Evolutionary conservation across 2,888 invertebrate genomes (phyloP).

Genomic region (Eupelmus urozonus): DNA sequence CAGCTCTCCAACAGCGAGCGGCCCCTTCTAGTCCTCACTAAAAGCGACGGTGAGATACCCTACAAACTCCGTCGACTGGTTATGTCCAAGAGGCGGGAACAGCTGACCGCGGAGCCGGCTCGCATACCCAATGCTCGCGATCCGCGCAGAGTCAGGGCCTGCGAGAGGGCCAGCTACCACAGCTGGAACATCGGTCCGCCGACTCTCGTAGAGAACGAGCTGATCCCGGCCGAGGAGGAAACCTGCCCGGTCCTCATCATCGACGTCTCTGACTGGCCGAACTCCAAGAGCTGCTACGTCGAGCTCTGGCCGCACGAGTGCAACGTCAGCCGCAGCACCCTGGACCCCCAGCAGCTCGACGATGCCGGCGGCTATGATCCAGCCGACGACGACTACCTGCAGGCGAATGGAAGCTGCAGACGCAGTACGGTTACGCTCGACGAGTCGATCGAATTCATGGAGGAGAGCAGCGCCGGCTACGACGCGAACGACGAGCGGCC

Average conservation of each 20-base stretch:
- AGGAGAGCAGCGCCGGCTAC: neutral
- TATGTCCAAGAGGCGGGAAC: neutral
- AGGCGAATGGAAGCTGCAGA: too few relatives aligned
- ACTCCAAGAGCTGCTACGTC: neutral
- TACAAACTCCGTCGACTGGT: slow-evolving; percentile 8
- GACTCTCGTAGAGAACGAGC: slow-evolving; percentile 18
- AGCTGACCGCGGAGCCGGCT: neutral
- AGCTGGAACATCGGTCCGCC: neutral
- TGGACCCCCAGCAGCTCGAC: neutral
- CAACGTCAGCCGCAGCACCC: slow-evolving; percentile 2
- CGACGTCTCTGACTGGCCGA: slow-evolving; percentile 39
- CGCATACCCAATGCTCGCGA: slow-evolving; percentile 35
- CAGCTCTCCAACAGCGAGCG: neutral
- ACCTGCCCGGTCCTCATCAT: slow-evolving; percentile 37
- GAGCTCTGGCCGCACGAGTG: slow-evolving; percentile 47
- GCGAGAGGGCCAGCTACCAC: neutral
- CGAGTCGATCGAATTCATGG: neutral
- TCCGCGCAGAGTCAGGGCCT: neutral
- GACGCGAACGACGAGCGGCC: neutral
- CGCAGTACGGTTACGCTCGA: too few relatives aligned
- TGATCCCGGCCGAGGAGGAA: slow-evolving; percentile 26
- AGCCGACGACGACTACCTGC: neutral
- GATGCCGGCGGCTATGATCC: neutral
- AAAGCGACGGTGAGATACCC: neutral
- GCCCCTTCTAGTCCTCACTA: neutral